phyloP scores from a whole-genome alignment of 2,797 vertebrate genomes.

The Typhlichthys subterraneus region DNA sequence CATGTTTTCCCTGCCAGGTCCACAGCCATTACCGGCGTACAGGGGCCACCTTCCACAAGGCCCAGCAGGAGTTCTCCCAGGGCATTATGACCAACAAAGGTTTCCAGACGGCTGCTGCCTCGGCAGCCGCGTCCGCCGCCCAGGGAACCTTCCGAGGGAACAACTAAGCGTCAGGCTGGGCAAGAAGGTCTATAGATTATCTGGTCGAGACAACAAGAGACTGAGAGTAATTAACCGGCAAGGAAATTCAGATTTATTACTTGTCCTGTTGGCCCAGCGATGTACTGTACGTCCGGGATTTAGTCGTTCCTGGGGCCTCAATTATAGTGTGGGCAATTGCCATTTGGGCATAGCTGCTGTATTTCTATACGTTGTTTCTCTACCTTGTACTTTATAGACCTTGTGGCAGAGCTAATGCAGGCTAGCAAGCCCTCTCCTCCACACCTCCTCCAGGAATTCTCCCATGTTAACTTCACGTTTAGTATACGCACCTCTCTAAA shows the following conservation, averaged over 20 bases:
- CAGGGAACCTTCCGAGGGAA: constrained; percentile 84
- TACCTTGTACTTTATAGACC: constrained; percentile 44
- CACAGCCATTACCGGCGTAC: constrained; percentile 91
- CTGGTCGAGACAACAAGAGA: constrained; percentile 25
- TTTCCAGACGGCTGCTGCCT: constrained; percentile 82
- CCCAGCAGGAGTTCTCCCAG: constrained; percentile 96
- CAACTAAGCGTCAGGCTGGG: constrained; percentile 38
- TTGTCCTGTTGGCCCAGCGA: too few relatives aligned
- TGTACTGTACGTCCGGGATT: neutral
- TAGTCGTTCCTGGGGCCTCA: neutral
- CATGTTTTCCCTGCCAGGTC: constrained; percentile 75
- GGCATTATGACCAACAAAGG: constrained; percentile 88
- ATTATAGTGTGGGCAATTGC: neutral
- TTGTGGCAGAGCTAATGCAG: constrained; percentile 31
- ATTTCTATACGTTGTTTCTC: constrained; percentile 6
- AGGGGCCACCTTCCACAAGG: constrained; percentile 95
- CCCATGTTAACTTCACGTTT: constrained; percentile 17
- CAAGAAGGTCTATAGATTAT: constrained; percentile 41
- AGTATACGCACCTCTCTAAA: constrained; percentile 5
- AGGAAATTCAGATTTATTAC: too few relatives aligned
- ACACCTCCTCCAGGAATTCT: constrained; percentile 5
- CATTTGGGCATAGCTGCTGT: neutral
- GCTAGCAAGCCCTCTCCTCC: neutral
- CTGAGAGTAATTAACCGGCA: too few relatives aligned
- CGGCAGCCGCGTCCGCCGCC: constrained; percentile 81